phyloP scores from a whole-genome alignment of 2,113 vertebrate species.

The Saccopteryx leptura region DNA sequence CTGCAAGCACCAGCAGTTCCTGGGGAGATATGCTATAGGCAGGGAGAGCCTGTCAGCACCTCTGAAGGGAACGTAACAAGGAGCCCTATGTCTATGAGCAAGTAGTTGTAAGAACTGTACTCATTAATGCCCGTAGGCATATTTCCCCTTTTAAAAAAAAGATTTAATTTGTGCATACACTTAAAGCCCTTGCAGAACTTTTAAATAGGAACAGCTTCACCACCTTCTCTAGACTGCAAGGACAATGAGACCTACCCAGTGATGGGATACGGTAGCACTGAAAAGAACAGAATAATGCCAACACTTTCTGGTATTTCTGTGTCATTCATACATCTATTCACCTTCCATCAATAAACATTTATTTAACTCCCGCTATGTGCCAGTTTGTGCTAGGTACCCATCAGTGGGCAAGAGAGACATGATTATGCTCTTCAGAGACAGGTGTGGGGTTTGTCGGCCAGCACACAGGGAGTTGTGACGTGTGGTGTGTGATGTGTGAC shows the following conservation, averaged over 20 bases:
- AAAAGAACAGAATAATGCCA: background rate
- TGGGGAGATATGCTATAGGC: rapidly evolving
- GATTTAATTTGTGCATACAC: background rate
- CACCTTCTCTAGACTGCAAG: background rate
- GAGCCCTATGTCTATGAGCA: background rate
- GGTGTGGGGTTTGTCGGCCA: background rate
- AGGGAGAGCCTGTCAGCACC: background rate
- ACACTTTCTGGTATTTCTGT: background rate
- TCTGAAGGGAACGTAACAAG: background rate
- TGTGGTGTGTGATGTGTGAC: background rate
- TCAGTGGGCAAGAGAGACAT: background rate
- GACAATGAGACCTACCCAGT: background rate
- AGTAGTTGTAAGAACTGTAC: background rate
- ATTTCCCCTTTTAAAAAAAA: background rate
- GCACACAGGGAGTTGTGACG: rapidly evolving
- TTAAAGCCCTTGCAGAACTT: background rate
- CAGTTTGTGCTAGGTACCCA: too few relatives aligned
- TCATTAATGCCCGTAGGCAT: background rate
- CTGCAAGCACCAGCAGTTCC: background rate
- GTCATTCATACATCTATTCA: background rate
- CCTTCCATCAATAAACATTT: background rate
- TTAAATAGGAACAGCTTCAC: background rate
- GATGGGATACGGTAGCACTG: background rate
- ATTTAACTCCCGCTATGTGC: background rate
- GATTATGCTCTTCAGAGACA: background rate